A percentile compares a stretch with the other conserved stretches of the same genome.
phyloP scores from a whole-genome alignment of 2,888 invertebrate genomes.

The Parascotia fuliginaria region DNA sequence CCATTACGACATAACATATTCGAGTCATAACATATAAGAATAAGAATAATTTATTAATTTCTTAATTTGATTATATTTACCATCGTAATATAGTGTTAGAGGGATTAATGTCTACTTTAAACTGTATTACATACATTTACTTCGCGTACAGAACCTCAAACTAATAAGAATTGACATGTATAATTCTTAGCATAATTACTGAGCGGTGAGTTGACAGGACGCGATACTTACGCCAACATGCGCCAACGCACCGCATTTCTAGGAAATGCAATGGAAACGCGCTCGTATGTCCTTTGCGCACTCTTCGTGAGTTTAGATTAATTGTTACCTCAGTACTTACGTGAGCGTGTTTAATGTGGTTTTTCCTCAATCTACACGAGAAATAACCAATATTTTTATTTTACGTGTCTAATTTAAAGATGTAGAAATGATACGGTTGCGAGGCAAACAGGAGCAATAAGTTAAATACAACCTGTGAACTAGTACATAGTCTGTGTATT shows the following conservation, averaged over 20 bases:
- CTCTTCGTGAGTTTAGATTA: slow-evolving; percentile 56
- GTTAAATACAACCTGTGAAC: slow-evolving; percentile 23
- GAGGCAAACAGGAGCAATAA: slow-evolving; percentile 24
- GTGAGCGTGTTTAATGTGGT: slow-evolving; percentile 51
- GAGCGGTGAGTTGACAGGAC: slow-evolving; percentile 44
- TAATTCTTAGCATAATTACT: slow-evolving; percentile 50
- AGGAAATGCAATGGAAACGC: slow-evolving; percentile 54
- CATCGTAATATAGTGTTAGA: no score
- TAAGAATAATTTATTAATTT: no score
- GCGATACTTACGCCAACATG: slow-evolving; percentile 28
- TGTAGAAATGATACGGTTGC: slow-evolving; percentile 35
- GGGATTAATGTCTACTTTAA: no score
- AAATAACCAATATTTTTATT: slow-evolving; percentile 24
- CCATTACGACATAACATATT: no score
- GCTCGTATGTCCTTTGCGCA: slow-evolving; percentile 57
- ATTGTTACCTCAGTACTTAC: slow-evolving; percentile 57
- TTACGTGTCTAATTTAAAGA: slow-evolving; percentile 30
- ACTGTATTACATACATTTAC: no score
- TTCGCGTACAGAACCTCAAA: slow-evolving; percentile 17
- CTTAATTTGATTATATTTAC: no score
- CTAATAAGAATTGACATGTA: slow-evolving; percentile 15
- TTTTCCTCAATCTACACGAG: slow-evolving; percentile 59
- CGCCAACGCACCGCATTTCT: slow-evolving; percentile 49
- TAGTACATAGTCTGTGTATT: slow-evolving; percentile 29
- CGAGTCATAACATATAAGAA: no score